Evolutionary conservation across 2,113 vertebrate species (phyloP).

Genomic region (Natator depressus): DNA sequence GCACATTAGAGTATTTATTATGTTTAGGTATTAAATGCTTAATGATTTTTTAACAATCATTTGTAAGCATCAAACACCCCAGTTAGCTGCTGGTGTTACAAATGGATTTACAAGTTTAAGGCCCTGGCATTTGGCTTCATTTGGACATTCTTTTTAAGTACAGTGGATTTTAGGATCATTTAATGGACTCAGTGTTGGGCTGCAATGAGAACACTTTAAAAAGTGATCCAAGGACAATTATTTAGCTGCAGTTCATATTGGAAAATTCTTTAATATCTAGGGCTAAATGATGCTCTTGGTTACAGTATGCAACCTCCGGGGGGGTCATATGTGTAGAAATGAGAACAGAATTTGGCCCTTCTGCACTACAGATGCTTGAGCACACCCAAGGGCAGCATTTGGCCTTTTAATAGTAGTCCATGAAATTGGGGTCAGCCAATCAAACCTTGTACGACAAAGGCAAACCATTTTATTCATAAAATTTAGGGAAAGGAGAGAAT

Average conservation of each 20-base stretch:
- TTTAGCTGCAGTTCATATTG: background rate
- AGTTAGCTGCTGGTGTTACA: background rate
- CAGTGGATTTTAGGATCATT: background rate
- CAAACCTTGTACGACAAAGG: background rate
- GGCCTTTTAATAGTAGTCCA: accelerated
- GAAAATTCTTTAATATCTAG: background rate
- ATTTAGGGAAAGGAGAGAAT: background rate
- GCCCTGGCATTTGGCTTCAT: background rate
- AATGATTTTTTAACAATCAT: background rate
- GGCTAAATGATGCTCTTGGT: background rate
- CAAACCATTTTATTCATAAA: background rate
- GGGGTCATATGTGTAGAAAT: accelerated
- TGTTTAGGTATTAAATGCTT: background rate
- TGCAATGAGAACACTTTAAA: background rate
- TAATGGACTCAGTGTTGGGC: background rate
- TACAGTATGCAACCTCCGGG: background rate
- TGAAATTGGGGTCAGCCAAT: background rate
- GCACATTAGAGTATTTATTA: background rate
- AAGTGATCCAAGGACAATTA: background rate
- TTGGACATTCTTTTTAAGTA: background rate
- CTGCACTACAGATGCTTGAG: background rate
- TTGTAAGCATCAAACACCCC: background rate
- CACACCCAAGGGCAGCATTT: background rate
- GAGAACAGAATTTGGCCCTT: accelerated
- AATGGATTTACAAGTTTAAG: background rate